Evolutionary conservation across 1,140 invertebrate species (phyloP).

Genomic region (Drosophila pseudoananassae): DNA sequence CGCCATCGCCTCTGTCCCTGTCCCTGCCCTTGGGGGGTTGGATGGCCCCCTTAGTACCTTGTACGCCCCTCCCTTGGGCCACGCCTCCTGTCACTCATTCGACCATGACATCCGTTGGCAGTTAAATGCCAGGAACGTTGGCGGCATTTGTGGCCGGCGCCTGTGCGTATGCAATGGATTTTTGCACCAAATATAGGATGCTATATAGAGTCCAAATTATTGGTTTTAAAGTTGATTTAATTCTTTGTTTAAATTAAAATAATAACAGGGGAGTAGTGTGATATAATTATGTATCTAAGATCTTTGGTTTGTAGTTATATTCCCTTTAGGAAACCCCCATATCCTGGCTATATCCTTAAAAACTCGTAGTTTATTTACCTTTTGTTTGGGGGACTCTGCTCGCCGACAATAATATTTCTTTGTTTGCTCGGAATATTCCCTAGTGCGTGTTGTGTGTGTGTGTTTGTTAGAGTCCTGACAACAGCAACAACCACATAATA

Average conservation of each 20-base stretch:
- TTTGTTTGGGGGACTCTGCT: too few relatives aligned
- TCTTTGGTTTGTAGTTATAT: too few relatives aligned
- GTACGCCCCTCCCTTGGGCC: slow-evolving; percentile 4
- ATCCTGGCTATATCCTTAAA: background rate
- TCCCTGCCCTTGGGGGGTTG: too few relatives aligned
- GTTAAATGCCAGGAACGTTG: slow-evolving; percentile 49
- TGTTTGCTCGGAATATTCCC: slow-evolving; percentile 23
- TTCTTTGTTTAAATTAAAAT: background rate
- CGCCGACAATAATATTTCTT: slow-evolving; percentile 11
- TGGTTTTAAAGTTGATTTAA: background rate
- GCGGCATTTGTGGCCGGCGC: slow-evolving; percentile 39
- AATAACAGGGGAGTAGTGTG: background rate
- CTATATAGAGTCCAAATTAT: background rate
- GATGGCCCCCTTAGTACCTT: too few relatives aligned
- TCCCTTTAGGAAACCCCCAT: background rate
- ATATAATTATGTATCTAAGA: background rate
- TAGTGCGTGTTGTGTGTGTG: too few relatives aligned
- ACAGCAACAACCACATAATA: slow-evolving; percentile 11
- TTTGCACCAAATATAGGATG: slow-evolving; percentile 1
- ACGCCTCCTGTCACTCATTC: slow-evolving; percentile 53
- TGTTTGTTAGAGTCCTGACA: slow-evolving; percentile 9
- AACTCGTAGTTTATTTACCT: background rate
- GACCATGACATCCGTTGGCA: slow-evolving; percentile 48
- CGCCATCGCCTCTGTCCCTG: too few relatives aligned
- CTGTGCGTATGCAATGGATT: slow-evolving; percentile 23